Evolutionary conservation across 2,113 vertebrate genomes (phyloP).

Genomic region (Saguinus midas): DNA sequence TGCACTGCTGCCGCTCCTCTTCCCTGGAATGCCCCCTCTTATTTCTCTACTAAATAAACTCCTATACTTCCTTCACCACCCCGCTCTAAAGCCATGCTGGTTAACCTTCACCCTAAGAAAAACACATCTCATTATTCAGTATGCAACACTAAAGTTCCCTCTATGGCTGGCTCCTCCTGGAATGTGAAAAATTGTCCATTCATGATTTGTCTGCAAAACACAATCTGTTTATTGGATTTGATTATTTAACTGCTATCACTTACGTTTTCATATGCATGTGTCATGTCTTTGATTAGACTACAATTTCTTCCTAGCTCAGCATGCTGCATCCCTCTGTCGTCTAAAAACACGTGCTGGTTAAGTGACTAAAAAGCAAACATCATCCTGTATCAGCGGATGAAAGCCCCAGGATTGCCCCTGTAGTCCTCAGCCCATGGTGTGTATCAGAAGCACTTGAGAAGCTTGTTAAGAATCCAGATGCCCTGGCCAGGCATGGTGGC

Average conservation of each 20-base stretch:
- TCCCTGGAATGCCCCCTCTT: too few relatives aligned
- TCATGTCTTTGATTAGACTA: not conserved
- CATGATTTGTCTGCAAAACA: not conserved
- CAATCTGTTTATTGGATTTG: not conserved
- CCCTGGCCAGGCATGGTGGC: not conserved
- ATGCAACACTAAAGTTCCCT: not conserved
- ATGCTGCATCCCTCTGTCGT: not conserved
- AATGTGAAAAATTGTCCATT: not conserved
- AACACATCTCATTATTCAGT: not conserved
- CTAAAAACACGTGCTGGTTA: not conserved
- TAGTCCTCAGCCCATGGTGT: not conserved
- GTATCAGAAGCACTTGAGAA: not conserved
- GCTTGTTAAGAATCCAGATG: not conserved
- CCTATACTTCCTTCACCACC: not conserved
- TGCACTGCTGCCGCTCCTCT: not conserved
- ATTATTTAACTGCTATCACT: not conserved
- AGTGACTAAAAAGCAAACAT: not conserved
- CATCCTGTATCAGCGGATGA: not conserved
- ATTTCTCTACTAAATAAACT: not conserved
- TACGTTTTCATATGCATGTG: not conserved
- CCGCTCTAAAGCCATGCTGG: not conserved
- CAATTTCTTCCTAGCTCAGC: not conserved
- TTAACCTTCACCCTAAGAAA: not conserved
- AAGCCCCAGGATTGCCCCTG: not conserved
- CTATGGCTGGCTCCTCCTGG: not conserved